Percentiles rank a stretch among this genome's conserved stretches.
These are phyloP conservation scores for Scaptomyza cyrtandrae DNA, from an alignment of 2,888 invertebrate species.

Conservation along the genomic window DNA sequence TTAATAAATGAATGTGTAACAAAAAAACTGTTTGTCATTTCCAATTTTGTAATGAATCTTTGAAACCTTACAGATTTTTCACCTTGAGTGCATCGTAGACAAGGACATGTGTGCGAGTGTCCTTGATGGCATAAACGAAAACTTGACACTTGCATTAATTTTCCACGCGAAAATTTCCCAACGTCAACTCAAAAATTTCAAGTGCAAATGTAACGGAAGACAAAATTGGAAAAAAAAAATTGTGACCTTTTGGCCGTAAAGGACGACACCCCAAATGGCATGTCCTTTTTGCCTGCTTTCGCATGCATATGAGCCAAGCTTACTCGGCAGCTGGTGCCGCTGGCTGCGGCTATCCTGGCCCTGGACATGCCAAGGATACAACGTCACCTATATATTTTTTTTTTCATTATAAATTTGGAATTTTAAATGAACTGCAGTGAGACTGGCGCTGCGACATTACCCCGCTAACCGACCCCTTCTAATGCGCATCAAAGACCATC, in stretches of 20 bases:
- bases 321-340: conserved; percentile 25
- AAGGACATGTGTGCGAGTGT: conserved; percentile 41
- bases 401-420: conserved; percentile 43
- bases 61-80: conserved; percentile 34
- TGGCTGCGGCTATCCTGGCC: conserved; percentile 49
- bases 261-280: conserved; percentile 39
- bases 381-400: conserved; percentile 30
- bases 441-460: conserved; percentile 25
- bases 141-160: conserved; percentile 59
- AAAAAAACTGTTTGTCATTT: not conserved
- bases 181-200: conserved; percentile 57
- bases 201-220: conserved; percentile 48
- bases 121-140: conserved; percentile 36
- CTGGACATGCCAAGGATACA: conserved; percentile 61
- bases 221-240: conserved; percentile 46
- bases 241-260: conserved; percentile 52
- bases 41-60: not conserved
- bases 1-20: conserved; percentile 66
- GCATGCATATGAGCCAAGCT: conserved; percentile 46
- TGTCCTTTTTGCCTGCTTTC: conserved; percentile 51
- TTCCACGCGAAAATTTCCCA: conserved; percentile 34
- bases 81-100: conserved; percentile 37
- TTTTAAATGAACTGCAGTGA: conserved; percentile 62
- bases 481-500: conserved; percentile 31
- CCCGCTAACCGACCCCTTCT: not conserved